These are phyloP conservation scores for Sebastes fasciatus DNA, from an alignment of 2,113 vertebrate species.

Conservation along the genomic window DNA sequence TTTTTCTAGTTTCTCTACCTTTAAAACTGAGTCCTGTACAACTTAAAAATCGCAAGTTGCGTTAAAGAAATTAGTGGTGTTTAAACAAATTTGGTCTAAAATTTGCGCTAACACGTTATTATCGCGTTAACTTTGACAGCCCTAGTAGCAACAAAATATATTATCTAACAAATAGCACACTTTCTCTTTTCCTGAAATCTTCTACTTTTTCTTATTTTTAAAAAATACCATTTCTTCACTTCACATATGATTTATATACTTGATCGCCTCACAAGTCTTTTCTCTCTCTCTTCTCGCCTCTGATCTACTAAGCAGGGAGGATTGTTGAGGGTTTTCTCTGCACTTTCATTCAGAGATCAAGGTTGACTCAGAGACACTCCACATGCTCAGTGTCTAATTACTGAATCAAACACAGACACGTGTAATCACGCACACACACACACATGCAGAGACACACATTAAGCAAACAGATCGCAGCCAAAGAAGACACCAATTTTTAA, in stretches of 20 bases:
- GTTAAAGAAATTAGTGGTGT: no score
- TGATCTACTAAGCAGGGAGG: constrained; percentile 22
- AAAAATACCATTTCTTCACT: neutral
- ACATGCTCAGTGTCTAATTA: constrained; percentile 38
- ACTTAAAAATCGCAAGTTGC: no score
- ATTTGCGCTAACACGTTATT: no score
- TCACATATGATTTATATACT: neutral
- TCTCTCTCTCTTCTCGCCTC: constrained; percentile 15
- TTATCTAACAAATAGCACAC: neutral
- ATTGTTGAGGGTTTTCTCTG: constrained; percentile 5
- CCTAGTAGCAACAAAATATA: neutral
- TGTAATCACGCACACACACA: neutral
- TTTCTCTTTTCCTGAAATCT: neutral
- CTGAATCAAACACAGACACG: constrained; percentile 18
- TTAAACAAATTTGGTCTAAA: no score
- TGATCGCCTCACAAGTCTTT: constrained; percentile 12
- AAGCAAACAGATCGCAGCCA: constrained; percentile 4
- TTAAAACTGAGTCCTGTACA: no score
- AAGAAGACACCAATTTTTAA: neutral
- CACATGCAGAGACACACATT: neutral
- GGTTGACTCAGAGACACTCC: constrained; percentile 1
- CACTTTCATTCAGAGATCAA: constrained; percentile 51
- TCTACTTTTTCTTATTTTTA: neutral
- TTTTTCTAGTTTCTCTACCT: no score
- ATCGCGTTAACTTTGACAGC: no score